Conservation (phyloP, 1,140 invertebrate species). For the Neuroterus valhalla region DNA sequence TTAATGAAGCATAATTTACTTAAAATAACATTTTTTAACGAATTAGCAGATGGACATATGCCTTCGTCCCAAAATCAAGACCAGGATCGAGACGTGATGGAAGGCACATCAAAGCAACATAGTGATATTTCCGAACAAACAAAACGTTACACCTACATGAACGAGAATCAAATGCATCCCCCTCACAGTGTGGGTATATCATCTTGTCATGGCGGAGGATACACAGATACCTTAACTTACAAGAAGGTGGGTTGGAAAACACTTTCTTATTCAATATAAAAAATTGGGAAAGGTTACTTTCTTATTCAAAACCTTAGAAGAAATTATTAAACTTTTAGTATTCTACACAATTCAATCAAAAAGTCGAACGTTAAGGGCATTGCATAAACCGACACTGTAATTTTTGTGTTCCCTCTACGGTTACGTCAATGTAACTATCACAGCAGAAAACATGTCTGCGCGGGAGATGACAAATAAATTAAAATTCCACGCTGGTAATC, state of each 20-base stretch:
- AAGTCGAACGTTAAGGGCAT: too few relatives aligned
- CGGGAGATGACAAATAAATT: too few relatives aligned
- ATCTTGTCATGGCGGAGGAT: slow-evolving; percentile 70
- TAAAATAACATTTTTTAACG: neutral
- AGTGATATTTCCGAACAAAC: slow-evolving; percentile 67
- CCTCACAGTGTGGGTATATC: slow-evolving; percentile 71
- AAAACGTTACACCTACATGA: slow-evolving; percentile 72
- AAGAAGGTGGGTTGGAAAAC: slow-evolving; percentile 63
- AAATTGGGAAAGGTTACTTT: too few relatives aligned
- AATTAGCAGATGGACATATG: slow-evolving; percentile 68
- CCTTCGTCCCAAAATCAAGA: slow-evolving; percentile 69
- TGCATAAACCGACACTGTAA: too few relatives aligned
- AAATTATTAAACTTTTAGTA: too few relatives aligned
- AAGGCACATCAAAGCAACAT: slow-evolving; percentile 68
- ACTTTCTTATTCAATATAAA: slow-evolving; percentile 28
- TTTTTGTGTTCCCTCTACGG: too few relatives aligned
- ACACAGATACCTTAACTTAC: slow-evolving; percentile 73
- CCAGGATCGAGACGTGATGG: slow-evolving; percentile 71
- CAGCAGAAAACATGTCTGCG: too few relatives aligned
- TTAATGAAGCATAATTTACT: neutral
- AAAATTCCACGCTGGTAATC: too few relatives aligned
- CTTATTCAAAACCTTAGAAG: too few relatives aligned
- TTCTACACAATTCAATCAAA: too few relatives aligned
- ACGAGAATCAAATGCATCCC: slow-evolving; percentile 69
- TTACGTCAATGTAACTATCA: too few relatives aligned